phyloP scores from a whole-genome alignment of 2,113 vertebrate genomes.

The Orcinus orca region DNA sequence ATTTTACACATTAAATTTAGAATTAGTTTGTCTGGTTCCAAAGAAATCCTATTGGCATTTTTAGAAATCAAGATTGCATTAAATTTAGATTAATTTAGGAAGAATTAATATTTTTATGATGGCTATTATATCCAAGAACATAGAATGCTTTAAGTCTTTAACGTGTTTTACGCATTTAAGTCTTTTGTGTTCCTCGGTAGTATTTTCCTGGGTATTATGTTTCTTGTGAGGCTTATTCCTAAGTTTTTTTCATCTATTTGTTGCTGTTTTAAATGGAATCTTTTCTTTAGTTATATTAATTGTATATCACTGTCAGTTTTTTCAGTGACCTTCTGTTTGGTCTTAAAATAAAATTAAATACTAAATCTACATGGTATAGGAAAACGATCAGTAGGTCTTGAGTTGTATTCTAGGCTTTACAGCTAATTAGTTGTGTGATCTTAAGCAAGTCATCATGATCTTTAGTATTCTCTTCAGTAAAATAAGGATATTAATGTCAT shows the following conservation, averaged over 20 bases:
- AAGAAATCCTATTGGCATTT: neutral
- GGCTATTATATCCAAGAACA: neutral
- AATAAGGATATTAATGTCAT: neutral
- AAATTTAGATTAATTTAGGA: conserved; percentile 1
- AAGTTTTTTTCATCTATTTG: neutral
- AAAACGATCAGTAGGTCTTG: neutral
- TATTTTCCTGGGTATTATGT: too few species aligned
- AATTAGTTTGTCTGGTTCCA: neutral
- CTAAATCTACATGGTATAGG: neutral
- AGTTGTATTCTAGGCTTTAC: neutral
- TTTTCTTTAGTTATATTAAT: neutral
- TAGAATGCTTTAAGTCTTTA: neutral
- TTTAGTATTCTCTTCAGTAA: neutral
- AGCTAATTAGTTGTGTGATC: neutral
- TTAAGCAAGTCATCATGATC: neutral
- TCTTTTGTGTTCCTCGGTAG: neutral
- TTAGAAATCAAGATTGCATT: neutral
- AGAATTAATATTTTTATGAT: neutral
- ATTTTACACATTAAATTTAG: neutral
- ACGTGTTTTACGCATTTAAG: neutral
- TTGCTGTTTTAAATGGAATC: neutral
- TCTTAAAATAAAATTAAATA: neutral
- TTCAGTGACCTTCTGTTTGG: neutral
- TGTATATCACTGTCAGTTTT: neutral
- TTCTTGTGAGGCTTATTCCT: neutral